Conservation (phyloP, 2,113 vertebrate species). For the Diphyllodes magnificus region DNA sequence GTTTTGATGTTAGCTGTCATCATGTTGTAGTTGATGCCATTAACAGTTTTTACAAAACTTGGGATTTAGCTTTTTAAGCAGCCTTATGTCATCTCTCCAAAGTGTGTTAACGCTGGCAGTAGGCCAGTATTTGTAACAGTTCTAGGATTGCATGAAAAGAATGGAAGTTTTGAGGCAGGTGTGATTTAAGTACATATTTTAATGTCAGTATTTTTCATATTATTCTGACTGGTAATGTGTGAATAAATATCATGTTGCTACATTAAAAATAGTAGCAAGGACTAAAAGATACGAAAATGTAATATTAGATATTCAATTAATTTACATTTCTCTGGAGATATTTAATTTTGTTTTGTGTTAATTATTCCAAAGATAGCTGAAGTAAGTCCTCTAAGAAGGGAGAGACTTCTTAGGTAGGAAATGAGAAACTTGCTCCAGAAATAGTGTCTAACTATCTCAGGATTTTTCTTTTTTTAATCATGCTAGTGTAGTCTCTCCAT, state of each 20-base stretch:
- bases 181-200: neutral
- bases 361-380: neutral
- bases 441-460: neutral
- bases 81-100: conserved; percentile 2
- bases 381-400: neutral
- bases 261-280: neutral
- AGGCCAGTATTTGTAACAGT: conserved; percentile 20
- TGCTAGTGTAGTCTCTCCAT: neutral
- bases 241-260: neutral
- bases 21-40: neutral
- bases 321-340: neutral
- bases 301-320: neutral
- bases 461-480: neutral
- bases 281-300: neutral
- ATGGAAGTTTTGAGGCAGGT: neutral
- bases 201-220: neutral
- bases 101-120: conserved; percentile 25
- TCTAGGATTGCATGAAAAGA: neutral
- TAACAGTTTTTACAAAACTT: conserved; percentile 30
- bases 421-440: neutral
- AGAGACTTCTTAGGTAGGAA: neutral
- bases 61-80: neutral
- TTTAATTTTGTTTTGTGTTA: neutral
- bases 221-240: neutral
- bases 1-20: conserved; percentile 17